These are phyloP conservation scores for Uria aalge DNA, from an alignment of 2,113 vertebrate species.

Conservation along the genomic window DNA sequence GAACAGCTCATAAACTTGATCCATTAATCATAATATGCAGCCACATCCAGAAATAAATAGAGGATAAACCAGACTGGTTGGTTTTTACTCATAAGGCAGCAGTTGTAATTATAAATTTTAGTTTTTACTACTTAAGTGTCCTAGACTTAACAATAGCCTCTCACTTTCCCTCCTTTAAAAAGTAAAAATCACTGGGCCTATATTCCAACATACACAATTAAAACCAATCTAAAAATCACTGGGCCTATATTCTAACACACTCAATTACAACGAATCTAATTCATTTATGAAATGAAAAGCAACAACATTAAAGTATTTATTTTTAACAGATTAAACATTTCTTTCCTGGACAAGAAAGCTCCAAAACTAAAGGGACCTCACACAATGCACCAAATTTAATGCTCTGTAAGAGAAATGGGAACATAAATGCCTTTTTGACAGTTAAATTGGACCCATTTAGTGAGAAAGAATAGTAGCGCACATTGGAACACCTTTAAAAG, in stretches of 20 bases:
- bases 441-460: conserved; percentile 71
- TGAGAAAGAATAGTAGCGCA: conserved; percentile 56
- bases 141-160: neutral
- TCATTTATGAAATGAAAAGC: neutral
- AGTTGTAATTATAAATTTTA: neutral
- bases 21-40: neutral
- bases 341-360: neutral
- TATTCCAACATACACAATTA: neutral
- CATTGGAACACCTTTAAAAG: conserved; percentile 65
- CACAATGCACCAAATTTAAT: neutral
- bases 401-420: conserved; percentile 55
- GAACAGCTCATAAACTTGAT: neutral
- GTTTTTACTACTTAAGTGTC: neutral
- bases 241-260: neutral
- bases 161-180: neutral
- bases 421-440: conserved; percentile 70
- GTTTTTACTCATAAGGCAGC: neutral
- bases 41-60: neutral
- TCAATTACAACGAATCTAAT: neutral
- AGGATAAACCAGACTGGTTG: neutral
- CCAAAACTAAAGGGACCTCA: neutral
- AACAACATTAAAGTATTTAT: neutral
- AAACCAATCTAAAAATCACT: neutral
- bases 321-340: neutral
- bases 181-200: neutral